Conservation (phyloP, 2,113 vertebrate species). For the Xenopus borealis region DNA sequence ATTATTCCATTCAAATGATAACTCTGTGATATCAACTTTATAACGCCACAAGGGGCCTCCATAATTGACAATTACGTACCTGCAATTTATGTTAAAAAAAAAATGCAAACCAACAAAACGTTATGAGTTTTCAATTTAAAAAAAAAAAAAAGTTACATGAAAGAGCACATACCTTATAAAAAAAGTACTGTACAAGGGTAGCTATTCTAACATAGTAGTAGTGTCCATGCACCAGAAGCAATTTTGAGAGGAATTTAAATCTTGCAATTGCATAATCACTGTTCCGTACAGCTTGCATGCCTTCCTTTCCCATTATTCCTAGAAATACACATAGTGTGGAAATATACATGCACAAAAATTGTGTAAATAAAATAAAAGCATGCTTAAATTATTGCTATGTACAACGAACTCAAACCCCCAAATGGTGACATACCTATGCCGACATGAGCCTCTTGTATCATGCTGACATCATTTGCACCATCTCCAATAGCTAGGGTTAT, state of each 20-base stretch:
- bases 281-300: slow-evolving; percentile 95
- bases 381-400: background rate
- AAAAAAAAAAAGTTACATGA: too few relatives aligned
- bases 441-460: slow-evolving; percentile 97
- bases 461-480: slow-evolving; percentile 96
- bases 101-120: too few relatives aligned
- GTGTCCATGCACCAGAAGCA: slow-evolving; percentile 97
- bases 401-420: too few relatives aligned
- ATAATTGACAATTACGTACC: too few relatives aligned
- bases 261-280: slow-evolving; percentile 99
- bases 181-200: slow-evolving; percentile 99
- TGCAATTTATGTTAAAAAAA: too few relatives aligned
- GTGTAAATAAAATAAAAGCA: background rate
- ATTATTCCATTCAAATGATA: too few relatives aligned
- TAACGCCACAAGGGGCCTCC: too few relatives aligned
- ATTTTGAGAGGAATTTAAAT: slow-evolving; percentile 94
- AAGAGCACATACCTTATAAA: slow-evolving; percentile 87
- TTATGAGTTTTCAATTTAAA: too few relatives aligned
- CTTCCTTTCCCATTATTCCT: slow-evolving; percentile 99
- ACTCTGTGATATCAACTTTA: too few relatives aligned
- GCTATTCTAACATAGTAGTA: slow-evolving; percentile 99
- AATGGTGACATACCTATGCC: slow-evolving; percentile 79
- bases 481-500: slow-evolving; percentile 92
- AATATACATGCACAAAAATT: background rate
- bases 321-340: slow-evolving; percentile 31